Base-by-base conservation (phyloP, 2,797 vertebrate genomes). In the Naso thynnoides region DNA sequence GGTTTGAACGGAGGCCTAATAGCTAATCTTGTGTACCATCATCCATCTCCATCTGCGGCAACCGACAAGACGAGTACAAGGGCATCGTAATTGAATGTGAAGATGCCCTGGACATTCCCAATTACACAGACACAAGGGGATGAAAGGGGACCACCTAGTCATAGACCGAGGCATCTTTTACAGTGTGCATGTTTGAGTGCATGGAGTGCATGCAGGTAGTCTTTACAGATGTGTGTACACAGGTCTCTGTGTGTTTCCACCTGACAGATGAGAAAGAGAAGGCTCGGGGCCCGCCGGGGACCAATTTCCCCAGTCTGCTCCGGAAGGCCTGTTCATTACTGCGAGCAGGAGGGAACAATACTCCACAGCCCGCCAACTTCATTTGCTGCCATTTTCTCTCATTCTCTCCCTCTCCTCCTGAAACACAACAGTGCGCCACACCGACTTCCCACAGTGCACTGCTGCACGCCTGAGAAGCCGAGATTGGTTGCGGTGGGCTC, bases 311-410 rank as follows among this genome's bases (percentile, higher is more conserved):
- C 82, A 64, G 86, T 81, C 86, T 89, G 85, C 81, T 91, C 60
- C 24, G 27, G 27, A 78, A 71, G 70, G 86, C 86, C 82, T 86
- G 90, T 92, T 93, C 89, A 92, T 93, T 91, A 92, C 83, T 18
- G 73, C 19, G 26, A 84, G 76, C 86, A 63, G 85, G 83, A 80
- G 84, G 79, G 82, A 91, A 90, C 88, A 92, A 94, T 90, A 85
- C 85, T 78, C 78, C 68, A 31, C 82, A 86, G 69, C 73, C 76
- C 73, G 73, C 88, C 86, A 89, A 78, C 81, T 91, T 90, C 85
- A 91, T 91, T 91, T 86, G 80, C 82, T 87, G 81, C 87, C 88
- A 87, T 88, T 90, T 89, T 82, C 88, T 73, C 75, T 89, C 82
- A 80, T 76, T 81, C 83, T 55, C 48, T 47, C 71, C 60, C 70